Evolutionary conservation across 2,797 vertebrate genomes (phyloP), one percentile per base, ranked within the genome.

Genomic region (Hydrocynus forskahlii): DNA sequence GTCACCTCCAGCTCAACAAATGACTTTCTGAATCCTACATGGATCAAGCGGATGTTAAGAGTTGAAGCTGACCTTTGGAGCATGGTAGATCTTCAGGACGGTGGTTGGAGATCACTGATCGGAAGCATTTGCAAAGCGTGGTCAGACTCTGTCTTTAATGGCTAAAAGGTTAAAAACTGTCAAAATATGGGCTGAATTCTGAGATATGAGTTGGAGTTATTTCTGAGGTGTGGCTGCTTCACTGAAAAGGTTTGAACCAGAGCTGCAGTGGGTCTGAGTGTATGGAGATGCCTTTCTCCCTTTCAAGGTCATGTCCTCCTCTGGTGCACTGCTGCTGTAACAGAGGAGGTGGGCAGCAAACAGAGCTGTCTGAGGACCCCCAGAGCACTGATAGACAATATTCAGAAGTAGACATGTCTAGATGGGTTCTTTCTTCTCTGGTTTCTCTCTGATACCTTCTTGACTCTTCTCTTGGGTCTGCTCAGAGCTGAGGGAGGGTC

Each of bases 291-390:
- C 25, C 72, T 72, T 5, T 55, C 50, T 72, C 25, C 69, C 55
- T 76, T 78, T 87, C 82, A 88, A 88, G 86, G 87, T 69, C 84
- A 80, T 25, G 55, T 45, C 48, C 67, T 76, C 23, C 45, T 78
- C 48, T 74, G 71, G 50, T 79, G 48, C 73, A 69, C 25, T 29
- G 23, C 68, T 29, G 19, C 57, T 71, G 79, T 81, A 81, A 84
- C 64, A 73, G 67, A 73, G 81, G 82, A 76, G 64, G 62, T 45
- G 17, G 59, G 55, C 9, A 68, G 87, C 82, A 88, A 87, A 83
- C 45, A 45, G 78, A 84, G 81, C 80, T 71, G 76, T 76, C 79
- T 73, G 43, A 81, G 80, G 78, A 84, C 78, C 76, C 79, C 79
- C 76, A 80, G 78, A 86, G 71, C 75, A 75, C 57, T 38, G 40